These are phyloP conservation scores for Drosophila burlai DNA, from an alignment of 1,140 invertebrate species.

Conservation along the genomic window DNA sequence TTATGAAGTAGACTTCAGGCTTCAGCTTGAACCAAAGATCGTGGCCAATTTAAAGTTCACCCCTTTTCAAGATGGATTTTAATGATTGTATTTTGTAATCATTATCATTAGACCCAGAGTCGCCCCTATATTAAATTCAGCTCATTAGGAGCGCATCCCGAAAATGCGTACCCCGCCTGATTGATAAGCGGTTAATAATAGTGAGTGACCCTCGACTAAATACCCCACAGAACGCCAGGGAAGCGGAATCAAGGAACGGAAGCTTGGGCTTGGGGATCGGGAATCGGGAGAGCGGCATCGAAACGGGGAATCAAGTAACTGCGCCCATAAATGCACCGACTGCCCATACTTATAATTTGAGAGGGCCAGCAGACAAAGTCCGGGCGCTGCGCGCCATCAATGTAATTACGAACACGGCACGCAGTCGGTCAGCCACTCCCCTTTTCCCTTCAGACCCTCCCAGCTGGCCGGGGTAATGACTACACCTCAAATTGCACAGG, in stretches of 20 bases:
- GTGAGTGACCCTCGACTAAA: constrained; percentile 40
- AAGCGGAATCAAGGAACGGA: constrained; percentile 15
- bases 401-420: constrained; percentile 73
- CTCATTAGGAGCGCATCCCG: constrained; percentile 31
- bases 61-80: neutral
- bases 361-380: constrained; percentile 26
- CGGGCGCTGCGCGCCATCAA: constrained; percentile 50
- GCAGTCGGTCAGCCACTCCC: constrained; percentile 34
- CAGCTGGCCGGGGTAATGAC: constrained; percentile 56
- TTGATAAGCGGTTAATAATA: constrained; percentile 68
- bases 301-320: constrained; percentile 40
- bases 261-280: constrained; percentile 3
- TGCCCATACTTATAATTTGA: constrained; percentile 45
- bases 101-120: constrained; percentile 12
- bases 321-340: constrained; percentile 68
- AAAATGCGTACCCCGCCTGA: constrained; percentile 28
- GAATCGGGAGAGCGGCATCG: neutral
- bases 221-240: constrained; percentile 9
- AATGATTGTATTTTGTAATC: constrained; percentile 18
- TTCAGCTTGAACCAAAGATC: neutral
- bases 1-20: neutral
- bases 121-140: neutral
- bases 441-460: constrained; percentile 1
- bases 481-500: constrained; percentile 70
- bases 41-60: neutral